phyloP scores from a whole-genome alignment of 2,888 invertebrate species.

The Mylabris sibirica region DNA sequence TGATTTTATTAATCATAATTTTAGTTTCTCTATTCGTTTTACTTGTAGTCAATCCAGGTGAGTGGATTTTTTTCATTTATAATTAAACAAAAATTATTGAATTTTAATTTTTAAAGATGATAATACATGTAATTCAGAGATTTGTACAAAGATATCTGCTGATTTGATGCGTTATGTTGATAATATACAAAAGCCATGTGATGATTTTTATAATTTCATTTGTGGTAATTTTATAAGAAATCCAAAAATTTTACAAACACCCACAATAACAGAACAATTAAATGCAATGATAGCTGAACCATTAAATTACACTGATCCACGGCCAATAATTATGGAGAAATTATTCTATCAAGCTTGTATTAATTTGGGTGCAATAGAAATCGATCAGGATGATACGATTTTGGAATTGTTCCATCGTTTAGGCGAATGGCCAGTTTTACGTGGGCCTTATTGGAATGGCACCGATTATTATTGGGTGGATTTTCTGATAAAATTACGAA shows the following conservation, averaged over 20 bases:
- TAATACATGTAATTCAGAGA: conserved; percentile 23
- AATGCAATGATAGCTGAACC: conserved; percentile 24
- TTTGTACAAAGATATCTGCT: conserved; percentile 27
- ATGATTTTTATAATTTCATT: conserved; percentile 77
- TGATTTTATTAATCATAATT: conserved; percentile 22
- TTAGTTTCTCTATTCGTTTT: conserved; percentile 22
- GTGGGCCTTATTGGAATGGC: conserved; percentile 41
- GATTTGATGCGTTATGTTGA: conserved; percentile 22
- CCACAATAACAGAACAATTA: conserved; percentile 15
- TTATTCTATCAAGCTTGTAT: conserved; percentile 27
- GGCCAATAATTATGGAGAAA: conserved; percentile 31
- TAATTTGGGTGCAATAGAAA: conserved; percentile 28
- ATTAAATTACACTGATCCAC: conserved; percentile 22
- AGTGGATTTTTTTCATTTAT: conserved; percentile 8
- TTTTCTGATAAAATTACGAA: conserved; percentile 31
- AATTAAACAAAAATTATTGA: neutral
- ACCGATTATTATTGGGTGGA: conserved; percentile 39
- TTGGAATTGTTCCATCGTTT: conserved; percentile 30
- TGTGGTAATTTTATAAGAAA: conserved; percentile 63
- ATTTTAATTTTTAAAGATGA: conserved; percentile 20
- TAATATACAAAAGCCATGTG: conserved; percentile 68
- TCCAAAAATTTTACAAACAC: conserved; percentile 19
- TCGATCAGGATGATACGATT: conserved; percentile 25
- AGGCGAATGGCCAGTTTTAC: conserved; percentile 46
- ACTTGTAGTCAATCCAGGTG: neutral